Base-by-base conservation (phyloP, 2,113 vertebrate species). In the Orthonyx spaldingii region DNA sequence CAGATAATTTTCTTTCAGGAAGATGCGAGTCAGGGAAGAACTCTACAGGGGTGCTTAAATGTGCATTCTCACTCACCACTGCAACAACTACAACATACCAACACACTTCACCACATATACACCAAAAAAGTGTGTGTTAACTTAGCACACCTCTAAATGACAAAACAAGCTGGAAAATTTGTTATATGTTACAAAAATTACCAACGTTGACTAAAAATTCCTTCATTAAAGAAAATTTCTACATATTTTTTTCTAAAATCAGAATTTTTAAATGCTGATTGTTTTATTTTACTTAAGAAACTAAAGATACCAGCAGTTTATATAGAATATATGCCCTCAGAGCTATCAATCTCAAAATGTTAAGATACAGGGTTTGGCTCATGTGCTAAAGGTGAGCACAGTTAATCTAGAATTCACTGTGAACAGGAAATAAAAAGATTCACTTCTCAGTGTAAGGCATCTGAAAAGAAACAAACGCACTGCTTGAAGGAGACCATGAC, bases 321-420 rank as follows among this genome's bases (percentile, higher is more conserved):
- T 37, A 35, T 39, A 10, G 6, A 59, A 55, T 56, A 46, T 24
- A 33, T 47, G n/a, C 4, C 20, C 26, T 81, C 33, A 66, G 47
- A 74, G 20, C 13, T 74, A 63, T 10, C 37, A 41, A 7, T 27
- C 12, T 70, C 21, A 63, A 59, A 52, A 37, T 46, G 11, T 57
- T 69, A 72, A 69, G 21, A 41, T 46, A 42, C 37, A 86, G 22
- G 13, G 17, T 27, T 61, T 90, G 41, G 26, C 26, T 90, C 50
- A 44, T 3, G 2, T 22, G 35, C 27, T 75, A 42, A 61, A 84
- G 33, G 8, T 21, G 11, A 71, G 56, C 0, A 0, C 27, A 81
- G 26, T 78, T 55, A 63, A 12, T 44, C 33, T 56, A 68, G 35
- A 55, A 79, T 76, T 89, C 39, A 33, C 26, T 2, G 4, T 3